Percentiles rank a stretch among this genome's conserved stretches.
Conservation (phyloP, 2,113 vertebrate species). For the Loxodonta africana region DNA sequence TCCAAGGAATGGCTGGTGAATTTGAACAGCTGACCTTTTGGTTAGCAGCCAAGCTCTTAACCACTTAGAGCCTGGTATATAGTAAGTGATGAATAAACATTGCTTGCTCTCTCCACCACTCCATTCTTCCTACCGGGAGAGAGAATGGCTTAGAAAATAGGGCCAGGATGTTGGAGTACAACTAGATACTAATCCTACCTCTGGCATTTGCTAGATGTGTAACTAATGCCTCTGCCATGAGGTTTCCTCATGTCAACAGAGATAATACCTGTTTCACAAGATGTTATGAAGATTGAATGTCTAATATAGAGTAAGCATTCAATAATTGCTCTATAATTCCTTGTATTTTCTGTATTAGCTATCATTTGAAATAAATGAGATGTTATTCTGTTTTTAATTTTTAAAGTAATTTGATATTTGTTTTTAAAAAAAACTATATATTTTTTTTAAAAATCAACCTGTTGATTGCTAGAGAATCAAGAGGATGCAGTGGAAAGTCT, state of each 20-base stretch:
- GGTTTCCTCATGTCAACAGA: not conserved
- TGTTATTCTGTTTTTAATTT: not conserved
- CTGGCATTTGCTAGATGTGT: not conserved
- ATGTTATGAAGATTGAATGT: not conserved
- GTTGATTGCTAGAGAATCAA: conserved; percentile 3
- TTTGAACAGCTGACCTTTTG: no score
- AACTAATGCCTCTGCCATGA: not conserved
- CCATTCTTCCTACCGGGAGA: not conserved
- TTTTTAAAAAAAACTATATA: not conserved
- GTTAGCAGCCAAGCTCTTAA: no score
- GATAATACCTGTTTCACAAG: not conserved
- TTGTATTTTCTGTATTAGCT: not conserved
- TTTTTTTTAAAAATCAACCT: not conserved
- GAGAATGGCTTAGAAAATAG: not conserved
- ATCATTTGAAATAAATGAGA: not conserved
- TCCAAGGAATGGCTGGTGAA: no score
- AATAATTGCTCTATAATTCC: not conserved
- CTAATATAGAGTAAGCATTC: not conserved
- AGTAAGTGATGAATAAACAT: not conserved
- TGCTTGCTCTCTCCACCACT: not conserved
- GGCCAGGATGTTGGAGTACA: not conserved
- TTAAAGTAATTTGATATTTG: not conserved
- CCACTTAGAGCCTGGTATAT: not conserved
- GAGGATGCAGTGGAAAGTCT: not conserved
- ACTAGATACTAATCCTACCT: not conserved